These are phyloP conservation scores for Eupelmus urozonus DNA, from an alignment of 2,888 invertebrate genomes.

Conservation along the genomic window DNA sequence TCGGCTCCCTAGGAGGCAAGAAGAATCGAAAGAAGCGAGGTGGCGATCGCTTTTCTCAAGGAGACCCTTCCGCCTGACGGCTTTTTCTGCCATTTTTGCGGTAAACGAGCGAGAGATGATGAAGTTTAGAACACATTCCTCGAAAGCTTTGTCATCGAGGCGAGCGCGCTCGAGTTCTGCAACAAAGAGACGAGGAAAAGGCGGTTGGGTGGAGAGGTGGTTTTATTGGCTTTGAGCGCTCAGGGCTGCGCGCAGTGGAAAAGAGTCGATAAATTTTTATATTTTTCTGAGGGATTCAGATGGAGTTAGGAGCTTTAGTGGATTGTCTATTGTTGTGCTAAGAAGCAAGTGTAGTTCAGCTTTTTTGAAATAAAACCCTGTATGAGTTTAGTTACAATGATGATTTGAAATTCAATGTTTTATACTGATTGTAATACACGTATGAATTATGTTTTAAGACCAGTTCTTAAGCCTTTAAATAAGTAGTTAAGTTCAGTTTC, in stretches of 20 bases:
- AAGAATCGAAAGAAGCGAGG: neutral
- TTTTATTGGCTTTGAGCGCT: slow-evolving; percentile 10
- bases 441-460: too few relatives aligned
- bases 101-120: slow-evolving; percentile 5
- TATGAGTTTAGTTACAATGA: too few relatives aligned
- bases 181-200: slow-evolving; percentile 40
- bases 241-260: slow-evolving; percentile 20
- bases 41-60: slow-evolving; percentile 57
- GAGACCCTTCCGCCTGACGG: slow-evolving; percentile 57
- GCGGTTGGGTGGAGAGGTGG: too few relatives aligned
- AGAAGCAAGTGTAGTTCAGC: too few relatives aligned
- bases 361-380: too few relatives aligned
- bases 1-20: neutral
- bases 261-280: slow-evolving; percentile 5
- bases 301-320: too few relatives aligned
- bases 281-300: neutral
- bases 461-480: too few relatives aligned
- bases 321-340: too few relatives aligned
- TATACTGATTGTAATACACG: too few relatives aligned
- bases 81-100: neutral
- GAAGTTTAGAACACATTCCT: slow-evolving; percentile 37
- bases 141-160: slow-evolving; percentile 41
- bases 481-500: too few relatives aligned
- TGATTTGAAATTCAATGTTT: too few relatives aligned
- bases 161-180: slow-evolving; percentile 6